A percentile compares a stretch with the other conserved stretches of the same genome.
Evolutionary conservation across 2,797 vertebrate genomes (phyloP).

Genomic region (Hoplostethus atlanticus): DNA sequence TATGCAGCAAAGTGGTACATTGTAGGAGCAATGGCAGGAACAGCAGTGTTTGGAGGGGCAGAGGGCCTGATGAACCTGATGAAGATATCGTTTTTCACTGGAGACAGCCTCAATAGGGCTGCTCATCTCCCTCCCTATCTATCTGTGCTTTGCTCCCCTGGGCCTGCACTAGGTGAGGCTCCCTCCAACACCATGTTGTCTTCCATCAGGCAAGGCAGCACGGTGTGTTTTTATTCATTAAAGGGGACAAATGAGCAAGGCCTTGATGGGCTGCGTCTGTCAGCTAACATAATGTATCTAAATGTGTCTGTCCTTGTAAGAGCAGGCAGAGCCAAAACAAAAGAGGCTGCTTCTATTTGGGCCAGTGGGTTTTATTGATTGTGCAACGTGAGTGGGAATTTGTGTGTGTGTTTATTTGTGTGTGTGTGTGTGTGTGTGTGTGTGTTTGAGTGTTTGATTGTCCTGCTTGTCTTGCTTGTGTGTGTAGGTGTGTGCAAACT

Average conservation of each 20-base stretch:
- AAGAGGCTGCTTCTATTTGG: slow-evolving; percentile 45
- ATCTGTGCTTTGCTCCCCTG: background rate
- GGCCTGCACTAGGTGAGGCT: slow-evolving; percentile 4
- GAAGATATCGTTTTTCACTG: background rate
- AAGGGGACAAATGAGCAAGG: slow-evolving; percentile 49
- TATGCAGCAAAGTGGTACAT: too few species aligned
- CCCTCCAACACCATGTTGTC: slow-evolving; percentile 13
- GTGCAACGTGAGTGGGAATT: slow-evolving; percentile 11
- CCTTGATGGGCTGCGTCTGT: slow-evolving; percentile 63
- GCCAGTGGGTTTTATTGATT: slow-evolving; percentile 59
- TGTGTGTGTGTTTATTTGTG: slow-evolving; percentile 3
- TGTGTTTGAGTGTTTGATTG: background rate
- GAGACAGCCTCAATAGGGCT: slow-evolving; percentile 1
- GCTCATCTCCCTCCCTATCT: slow-evolving; percentile 5
- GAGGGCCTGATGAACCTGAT: slow-evolving; percentile 11
- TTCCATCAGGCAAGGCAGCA: slow-evolving; percentile 50
- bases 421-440: background rate
- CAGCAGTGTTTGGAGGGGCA: background rate
- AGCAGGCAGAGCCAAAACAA: slow-evolving; percentile 56
- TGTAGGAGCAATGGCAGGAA: too few species aligned
- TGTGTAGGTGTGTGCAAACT: slow-evolving; percentile 4
- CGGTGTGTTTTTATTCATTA: slow-evolving; percentile 64
- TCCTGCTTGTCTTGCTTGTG: background rate
- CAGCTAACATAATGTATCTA: slow-evolving; percentile 55
- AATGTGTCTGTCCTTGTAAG: slow-evolving; percentile 70